A percentile compares a stretch with the other conserved stretches of the same genome.
phyloP scores from a whole-genome alignment of 2,113 vertebrate species.

The Tyrannus savana region DNA sequence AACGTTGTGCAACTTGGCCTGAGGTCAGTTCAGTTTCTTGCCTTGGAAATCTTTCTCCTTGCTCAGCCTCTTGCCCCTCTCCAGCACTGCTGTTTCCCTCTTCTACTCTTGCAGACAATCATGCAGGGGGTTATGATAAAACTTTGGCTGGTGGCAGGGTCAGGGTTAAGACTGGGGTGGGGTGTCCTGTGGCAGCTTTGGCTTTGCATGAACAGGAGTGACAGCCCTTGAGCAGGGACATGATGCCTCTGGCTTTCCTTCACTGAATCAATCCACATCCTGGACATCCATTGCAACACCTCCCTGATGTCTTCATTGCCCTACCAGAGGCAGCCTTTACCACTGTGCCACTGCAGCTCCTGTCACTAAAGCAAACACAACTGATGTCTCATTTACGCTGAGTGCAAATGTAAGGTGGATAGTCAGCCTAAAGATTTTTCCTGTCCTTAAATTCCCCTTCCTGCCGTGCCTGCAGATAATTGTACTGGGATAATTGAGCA shows the following conservation, averaged over 20 bases:
- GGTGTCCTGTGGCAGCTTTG: neutral
- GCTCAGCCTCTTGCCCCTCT: neutral
- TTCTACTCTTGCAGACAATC: neutral
- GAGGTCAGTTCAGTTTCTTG: neutral
- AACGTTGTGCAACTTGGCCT: neutral
- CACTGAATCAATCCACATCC: neutral
- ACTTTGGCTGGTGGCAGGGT: neutral
- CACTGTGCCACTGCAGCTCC: neutral
- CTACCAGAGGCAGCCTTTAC: neutral
- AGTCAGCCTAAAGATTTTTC: neutral
- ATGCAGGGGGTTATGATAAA: neutral
- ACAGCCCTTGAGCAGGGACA: neutral
- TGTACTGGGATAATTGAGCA: accelerated
- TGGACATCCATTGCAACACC: neutral
- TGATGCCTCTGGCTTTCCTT: neutral
- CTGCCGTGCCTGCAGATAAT: neutral
- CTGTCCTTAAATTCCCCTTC: neutral
- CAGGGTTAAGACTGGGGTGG: neutral
- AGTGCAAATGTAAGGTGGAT: neutral
- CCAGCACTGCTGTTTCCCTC: neutral
- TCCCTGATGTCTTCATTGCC: conserved; percentile 15
- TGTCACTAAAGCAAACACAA: neutral
- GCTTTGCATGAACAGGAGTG: neutral
- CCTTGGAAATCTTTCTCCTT: neutral
- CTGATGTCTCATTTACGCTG: conserved; percentile 13